Evolutionary conservation across 2,888 invertebrate genomes (phyloP).

Genomic region (Beris chalybata): DNA sequence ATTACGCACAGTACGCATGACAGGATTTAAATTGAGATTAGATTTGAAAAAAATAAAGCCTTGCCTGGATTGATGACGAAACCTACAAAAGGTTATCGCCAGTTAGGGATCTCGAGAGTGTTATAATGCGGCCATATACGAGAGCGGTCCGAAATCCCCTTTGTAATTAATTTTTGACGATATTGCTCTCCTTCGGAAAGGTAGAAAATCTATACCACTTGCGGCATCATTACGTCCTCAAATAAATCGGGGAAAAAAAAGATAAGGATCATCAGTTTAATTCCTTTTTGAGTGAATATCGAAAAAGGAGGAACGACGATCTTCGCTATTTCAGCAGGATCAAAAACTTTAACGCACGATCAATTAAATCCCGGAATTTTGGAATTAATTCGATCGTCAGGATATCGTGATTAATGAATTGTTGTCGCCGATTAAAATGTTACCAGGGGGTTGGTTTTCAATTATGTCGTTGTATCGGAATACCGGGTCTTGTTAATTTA

Average conservation of each 20-base stretch:
- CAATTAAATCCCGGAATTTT: conserved; percentile 21
- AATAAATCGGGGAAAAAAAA: background rate
- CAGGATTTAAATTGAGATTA: conserved; percentile 31
- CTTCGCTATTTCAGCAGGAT: background rate
- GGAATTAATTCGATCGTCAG: conserved; percentile 20
- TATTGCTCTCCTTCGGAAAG: background rate
- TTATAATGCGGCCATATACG: conserved; percentile 23
- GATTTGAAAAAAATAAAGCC: conserved; percentile 7
- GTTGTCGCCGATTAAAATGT: conserved; percentile 24
- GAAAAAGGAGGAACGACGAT: background rate
- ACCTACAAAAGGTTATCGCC: conserved; percentile 30
- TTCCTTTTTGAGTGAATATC: conserved; percentile 16
- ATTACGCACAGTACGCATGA: conserved; percentile 28
- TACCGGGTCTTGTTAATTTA: conserved; percentile 25
- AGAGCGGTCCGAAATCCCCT: conserved; percentile 25
- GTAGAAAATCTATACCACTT: background rate
- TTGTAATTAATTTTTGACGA: conserved; percentile 31
- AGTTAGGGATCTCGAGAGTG: conserved; percentile 31
- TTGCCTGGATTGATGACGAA: background rate
- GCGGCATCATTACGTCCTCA: conserved; percentile 7
- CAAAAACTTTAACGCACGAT: conserved; percentile 11
- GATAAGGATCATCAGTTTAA: conserved; percentile 10
- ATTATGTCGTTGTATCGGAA: conserved; percentile 15
- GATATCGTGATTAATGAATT: conserved; percentile 30
- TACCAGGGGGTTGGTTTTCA: background rate